Evolutionary conservation across 2,888 invertebrate species (phyloP), one percentile per base, ranked within the genome.

Genomic region (Tanypteryx hageni): DNA sequence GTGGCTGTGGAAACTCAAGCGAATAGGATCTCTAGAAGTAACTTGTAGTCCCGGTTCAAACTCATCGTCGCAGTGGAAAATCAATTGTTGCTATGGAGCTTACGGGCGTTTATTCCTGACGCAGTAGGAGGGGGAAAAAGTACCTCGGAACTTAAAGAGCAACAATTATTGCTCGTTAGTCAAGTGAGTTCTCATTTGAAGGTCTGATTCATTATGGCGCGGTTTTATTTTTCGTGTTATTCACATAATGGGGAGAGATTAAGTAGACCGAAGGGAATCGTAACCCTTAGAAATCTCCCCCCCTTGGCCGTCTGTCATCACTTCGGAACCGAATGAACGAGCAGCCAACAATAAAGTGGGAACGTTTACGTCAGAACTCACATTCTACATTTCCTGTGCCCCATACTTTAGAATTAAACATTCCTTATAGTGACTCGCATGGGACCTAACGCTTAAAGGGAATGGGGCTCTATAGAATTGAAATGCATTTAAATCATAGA

Each of bases 181-280:
- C n/a, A 22, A 64, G 64, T 68, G 68, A 76, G 13, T 14, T 76
- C 76, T 76, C 76, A 76, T 76, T 22, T 27, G 27, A 27, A 22
- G 76, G 22, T 27, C 22, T 11, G 76, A 76, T 76, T 76, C 22
- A 76, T 76, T 76, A 76, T 13, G 76, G 68, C n/a, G 76, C 22
- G 76, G 76, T 76, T 76, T 76, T 76, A 76, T 10, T 76, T 76
- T 76, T 27, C 76, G 13, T 27, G 76, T 76, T 68, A 68, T 68
- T 68, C 68, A n/a, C 68, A 68, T 68, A 68, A 68, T n/a, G 68
- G 68, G 68, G 68, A 68, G 68, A 18, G n/a, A n/a, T n/a, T 18
- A 22, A 22, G 68, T 68, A 22, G 68, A 22, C 22, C 5, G 68
- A 68, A 18, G 22, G 13, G 7, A 18, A 22, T 68, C 22, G 18